Conservation (phyloP, 1,140 invertebrate species). For the Microvelia longipes region DNA sequence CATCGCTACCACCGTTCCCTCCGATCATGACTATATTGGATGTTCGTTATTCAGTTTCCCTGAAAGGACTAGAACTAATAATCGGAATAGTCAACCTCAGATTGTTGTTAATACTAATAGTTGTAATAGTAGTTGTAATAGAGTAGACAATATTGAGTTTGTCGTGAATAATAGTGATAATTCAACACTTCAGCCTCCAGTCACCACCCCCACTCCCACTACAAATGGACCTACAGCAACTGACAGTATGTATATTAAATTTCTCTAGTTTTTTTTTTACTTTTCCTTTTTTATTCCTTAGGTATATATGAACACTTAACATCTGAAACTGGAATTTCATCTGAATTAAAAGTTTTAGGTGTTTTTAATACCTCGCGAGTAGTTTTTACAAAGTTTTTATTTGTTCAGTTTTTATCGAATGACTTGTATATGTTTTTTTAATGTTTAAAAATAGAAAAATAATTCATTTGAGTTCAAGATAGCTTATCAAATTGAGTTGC, state of each 20-base stretch:
- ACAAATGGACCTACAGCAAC: not conserved
- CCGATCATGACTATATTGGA: not conserved
- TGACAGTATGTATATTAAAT: not conserved
- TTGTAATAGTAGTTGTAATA: not conserved
- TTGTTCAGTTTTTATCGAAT: too few species aligned
- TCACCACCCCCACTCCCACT: not conserved
- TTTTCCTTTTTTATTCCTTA: too few species aligned
- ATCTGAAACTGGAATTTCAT: too few species aligned
- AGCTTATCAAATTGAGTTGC: too few species aligned
- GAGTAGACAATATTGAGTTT: conserved; percentile 1
- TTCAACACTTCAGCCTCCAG: not conserved
- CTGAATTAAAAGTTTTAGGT: too few species aligned
- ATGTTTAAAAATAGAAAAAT: too few species aligned
- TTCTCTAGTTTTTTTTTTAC: too few species aligned
- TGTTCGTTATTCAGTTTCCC: not conserved
- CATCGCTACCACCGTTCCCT: not conserved
- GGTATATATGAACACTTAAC: too few species aligned
- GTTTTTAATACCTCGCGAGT: too few species aligned
- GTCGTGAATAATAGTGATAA: not conserved
- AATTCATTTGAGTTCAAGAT: too few species aligned
- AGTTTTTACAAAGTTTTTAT: too few species aligned
- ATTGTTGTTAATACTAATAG: not conserved
- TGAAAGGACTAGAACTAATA: conserved; percentile 1
- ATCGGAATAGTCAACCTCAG: not conserved
- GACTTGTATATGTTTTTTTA: too few species aligned